Conservation (phyloP, 2,888 invertebrate species). For the Lasius fuliginosus region DNA sequence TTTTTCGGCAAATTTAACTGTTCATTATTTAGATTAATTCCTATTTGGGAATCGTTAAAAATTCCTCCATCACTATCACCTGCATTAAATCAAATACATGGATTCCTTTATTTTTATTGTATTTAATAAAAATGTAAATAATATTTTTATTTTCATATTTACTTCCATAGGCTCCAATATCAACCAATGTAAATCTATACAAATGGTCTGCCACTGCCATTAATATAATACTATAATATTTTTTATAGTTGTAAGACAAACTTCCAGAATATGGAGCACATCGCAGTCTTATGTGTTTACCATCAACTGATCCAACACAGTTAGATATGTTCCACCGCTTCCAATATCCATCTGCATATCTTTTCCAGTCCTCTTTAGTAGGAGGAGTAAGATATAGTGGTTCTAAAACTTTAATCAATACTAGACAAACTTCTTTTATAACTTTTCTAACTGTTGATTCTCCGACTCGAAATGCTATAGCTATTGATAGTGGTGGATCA, state of each 20-base stretch:
- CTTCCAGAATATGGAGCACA: background rate
- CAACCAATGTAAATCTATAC: slow-evolving; percentile 12
- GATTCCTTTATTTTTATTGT: background rate
- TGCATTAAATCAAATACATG: background rate
- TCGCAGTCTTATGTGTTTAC: background rate
- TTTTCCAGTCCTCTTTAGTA: slow-evolving; percentile 2
- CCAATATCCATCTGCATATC: background rate
- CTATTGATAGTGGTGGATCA: slow-evolving; percentile 9
- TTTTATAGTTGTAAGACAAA: background rate
- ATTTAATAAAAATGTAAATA: background rate
- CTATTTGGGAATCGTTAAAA: background rate
- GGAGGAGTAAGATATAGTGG: slow-evolving; percentile 1
- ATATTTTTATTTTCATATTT: background rate
- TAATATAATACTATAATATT: background rate
- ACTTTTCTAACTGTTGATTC: slow-evolving; percentile 16
- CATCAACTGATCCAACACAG: background rate
- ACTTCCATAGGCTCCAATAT: slow-evolving; percentile 3
- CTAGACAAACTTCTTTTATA: background rate
- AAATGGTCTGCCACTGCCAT: slow-evolving; percentile 11
- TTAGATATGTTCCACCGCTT: background rate
- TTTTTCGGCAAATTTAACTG: background rate
- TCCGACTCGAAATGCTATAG: slow-evolving; percentile 16
- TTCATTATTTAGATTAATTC: slow-evolving; percentile 1
- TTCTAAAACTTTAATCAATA: slow-evolving; percentile 24
- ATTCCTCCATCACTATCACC: background rate